Evolutionary conservation across 2,888 invertebrate species (phyloP), one percentile per base, ranked within the genome.

Genomic region (Gortyna flavago): DNA sequence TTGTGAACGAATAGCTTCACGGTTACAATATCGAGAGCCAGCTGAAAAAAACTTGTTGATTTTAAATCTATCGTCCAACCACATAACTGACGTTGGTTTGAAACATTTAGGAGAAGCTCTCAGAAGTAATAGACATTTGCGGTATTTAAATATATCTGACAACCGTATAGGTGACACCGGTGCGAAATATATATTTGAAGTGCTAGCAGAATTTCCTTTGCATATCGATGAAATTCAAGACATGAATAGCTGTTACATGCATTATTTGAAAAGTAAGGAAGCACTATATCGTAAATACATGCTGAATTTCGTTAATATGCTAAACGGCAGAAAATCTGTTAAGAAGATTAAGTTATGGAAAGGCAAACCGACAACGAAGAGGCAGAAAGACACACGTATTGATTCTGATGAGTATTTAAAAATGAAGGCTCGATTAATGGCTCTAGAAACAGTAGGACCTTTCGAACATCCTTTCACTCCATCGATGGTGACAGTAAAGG

Each of bases 51-150:
- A 85, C 70, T 88, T 95, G 76, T 72, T 85, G 57, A 65, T 88
- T 87, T 87, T 95, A 82, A 94, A 95, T 91, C 89, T 95, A 86
- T 93, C 94, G 44, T 92, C 92, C 59, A 95, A 95, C 90, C 88
- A 86, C 87, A 94, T 94, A 86, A 94, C 93, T n/a, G 93, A 95
- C 84, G 84, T 80, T 57, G 95, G 94, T 72, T 93, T 91, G n/a
- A 90, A 90, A 88, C 73, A 89, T 85, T 85, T 95, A 51, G 91
- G 89, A 54, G 88, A 88, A 82, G 92, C 92, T 83, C 86, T 95
- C 54, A 91, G 93, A 88, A 91, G 81, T 76, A 95, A 95, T 90
- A 93, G 95, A 85, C 87, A 87, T 87, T 92, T 95, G 90, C 89
- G 93, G 80, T 94, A 93, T 91, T 92, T 95, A 74, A 95, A 94